Evolutionary conservation across 1,140 invertebrate species (phyloP).

Genomic region (Saccostrea cuccullata): DNA sequence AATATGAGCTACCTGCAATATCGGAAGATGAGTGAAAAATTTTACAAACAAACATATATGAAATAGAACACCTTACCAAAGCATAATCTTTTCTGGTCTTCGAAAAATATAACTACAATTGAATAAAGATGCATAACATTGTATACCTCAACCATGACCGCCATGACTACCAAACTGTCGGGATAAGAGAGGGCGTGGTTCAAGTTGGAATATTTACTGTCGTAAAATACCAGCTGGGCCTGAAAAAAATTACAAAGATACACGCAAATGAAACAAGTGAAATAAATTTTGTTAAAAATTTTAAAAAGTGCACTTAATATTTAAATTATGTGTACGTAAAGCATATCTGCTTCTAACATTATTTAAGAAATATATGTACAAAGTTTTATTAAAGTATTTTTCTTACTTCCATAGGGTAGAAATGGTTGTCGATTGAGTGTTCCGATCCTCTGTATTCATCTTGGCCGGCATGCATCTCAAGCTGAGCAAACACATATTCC

Average conservation of each 20-base stretch:
- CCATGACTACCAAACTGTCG: not conserved
- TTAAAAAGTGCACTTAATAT: no score
- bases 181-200: not conserved
- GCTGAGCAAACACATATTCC: slow-evolving; percentile 10
- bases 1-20: no score
- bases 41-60: no score
- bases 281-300: not conserved
- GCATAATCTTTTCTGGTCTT: no score
- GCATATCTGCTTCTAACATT: no score
- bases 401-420: not conserved
- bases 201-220: not conserved
- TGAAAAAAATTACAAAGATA: not conserved
- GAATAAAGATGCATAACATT: no score
- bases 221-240: not conserved
- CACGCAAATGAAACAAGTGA: not conserved
- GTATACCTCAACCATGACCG: not conserved
- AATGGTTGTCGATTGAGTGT: not conserved
- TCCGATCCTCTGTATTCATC: not conserved
- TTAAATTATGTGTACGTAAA: no score
- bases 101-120: no score
- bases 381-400: not conserved
- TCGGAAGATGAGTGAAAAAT: no score
- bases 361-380: no score
- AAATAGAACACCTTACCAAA: no score
- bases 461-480: not conserved